These are phyloP conservation scores for Tragulus kanchil DNA, from an alignment of 2,113 vertebrate genomes.

Conservation along the genomic window DNA sequence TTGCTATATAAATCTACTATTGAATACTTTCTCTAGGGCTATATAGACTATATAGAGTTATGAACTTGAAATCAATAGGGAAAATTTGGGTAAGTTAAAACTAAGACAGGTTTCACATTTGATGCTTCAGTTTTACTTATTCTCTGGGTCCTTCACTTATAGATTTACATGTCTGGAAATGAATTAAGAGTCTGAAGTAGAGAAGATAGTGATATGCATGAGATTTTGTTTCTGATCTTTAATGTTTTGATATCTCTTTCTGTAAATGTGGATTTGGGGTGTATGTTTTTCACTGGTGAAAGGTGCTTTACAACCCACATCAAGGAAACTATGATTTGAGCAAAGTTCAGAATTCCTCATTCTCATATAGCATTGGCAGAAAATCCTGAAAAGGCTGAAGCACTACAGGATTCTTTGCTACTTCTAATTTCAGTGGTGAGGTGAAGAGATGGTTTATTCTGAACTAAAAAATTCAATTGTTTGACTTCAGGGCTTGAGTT, in stretches of 20 bases:
- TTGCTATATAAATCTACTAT: slow-evolving; percentile 30
- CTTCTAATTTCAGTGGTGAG: slow-evolving; percentile 44
- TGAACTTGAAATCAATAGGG: slow-evolving; percentile 44
- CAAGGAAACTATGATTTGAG: neutral
- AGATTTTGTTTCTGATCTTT: slow-evolving; percentile 39
- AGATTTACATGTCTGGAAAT: slow-evolving; percentile 48
- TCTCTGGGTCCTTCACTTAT: neutral
- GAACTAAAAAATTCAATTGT: no score
- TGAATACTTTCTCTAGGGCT: slow-evolving; percentile 25
- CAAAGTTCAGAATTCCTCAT: neutral
- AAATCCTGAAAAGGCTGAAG: neutral
- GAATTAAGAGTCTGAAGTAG: slow-evolving; percentile 15
- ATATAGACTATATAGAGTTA: neutral
- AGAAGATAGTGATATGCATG: neutral
- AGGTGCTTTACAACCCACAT: neutral
- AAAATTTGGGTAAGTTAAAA: slow-evolving; percentile 41
- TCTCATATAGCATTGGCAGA: neutral
- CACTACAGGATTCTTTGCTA: neutral
- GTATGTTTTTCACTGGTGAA: neutral
- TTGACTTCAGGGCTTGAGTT: neutral
- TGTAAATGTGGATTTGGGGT: neutral
- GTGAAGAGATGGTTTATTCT: slow-evolving; percentile 4
- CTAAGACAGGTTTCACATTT: slow-evolving; percentile 29
- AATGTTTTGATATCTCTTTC: neutral
- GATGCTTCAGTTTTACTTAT: neutral